phyloP scores from a whole-genome alignment of 1,140 invertebrate species.

The Ceratina australensis region DNA sequence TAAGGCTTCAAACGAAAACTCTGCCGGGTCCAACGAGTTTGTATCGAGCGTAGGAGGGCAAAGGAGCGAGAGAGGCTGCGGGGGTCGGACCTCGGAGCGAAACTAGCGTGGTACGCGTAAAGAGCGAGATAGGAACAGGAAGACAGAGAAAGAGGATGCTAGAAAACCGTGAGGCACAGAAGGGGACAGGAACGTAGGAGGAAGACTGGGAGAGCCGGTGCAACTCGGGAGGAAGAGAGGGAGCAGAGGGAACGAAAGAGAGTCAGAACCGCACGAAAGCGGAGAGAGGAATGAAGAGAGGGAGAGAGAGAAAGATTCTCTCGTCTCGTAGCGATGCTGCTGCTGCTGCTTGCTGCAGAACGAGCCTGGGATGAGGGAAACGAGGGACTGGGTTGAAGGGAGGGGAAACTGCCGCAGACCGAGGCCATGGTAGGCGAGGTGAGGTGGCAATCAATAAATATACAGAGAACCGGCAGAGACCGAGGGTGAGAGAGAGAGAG shows the following conservation, averaged over 20 bases:
- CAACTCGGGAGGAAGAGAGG: background rate
- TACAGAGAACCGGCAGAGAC: slow-evolving; percentile 74
- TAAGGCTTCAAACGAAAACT: slow-evolving; percentile 40
- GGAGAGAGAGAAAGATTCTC: slow-evolving; percentile 35
- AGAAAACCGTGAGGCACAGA: slow-evolving; percentile 42
- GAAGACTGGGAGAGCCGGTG: background rate
- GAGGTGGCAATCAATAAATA: slow-evolving; percentile 80
- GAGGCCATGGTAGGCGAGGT: slow-evolving; percentile 67
- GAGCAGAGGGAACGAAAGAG: slow-evolving; percentile 25
- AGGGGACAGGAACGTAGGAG: slow-evolving; percentile 43
- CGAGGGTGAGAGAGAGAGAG: slow-evolving; percentile 45
- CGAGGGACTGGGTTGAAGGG: slow-evolving; percentile 52
- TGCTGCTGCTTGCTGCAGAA: slow-evolving; percentile 57
- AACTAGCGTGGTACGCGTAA: slow-evolving; percentile 8
- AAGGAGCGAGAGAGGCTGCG: slow-evolving; percentile 6
- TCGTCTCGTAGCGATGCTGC: slow-evolving; percentile 56
- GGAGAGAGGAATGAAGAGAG: slow-evolving; percentile 27
- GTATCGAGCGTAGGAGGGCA: slow-evolving; percentile 41
- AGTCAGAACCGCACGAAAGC: background rate
- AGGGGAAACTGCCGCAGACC: slow-evolving; percentile 68
- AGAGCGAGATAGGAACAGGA: background rate
- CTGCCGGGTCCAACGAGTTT: slow-evolving; percentile 38
- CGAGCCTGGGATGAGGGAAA: slow-evolving; percentile 60
- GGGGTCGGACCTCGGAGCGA: too few species aligned
- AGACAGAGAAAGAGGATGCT: background rate